These are phyloP conservation scores for Dryomyza anilis DNA, from an alignment of 2,888 invertebrate species.

Conservation along the genomic window DNA sequence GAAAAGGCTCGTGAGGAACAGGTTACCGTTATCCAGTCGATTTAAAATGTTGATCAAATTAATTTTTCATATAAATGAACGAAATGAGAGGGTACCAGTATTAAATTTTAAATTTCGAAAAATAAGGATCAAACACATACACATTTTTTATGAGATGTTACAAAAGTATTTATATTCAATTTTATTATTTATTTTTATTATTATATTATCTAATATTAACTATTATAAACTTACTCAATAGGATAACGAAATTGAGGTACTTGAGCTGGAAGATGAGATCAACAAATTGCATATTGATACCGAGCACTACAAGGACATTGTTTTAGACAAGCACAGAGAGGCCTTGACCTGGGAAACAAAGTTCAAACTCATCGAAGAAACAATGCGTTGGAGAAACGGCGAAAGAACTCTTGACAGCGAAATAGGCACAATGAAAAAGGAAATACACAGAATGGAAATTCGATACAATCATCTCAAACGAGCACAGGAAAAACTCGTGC, in stretches of 20 bases:
- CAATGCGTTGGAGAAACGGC: constrained; percentile 70
- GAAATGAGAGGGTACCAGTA: too few relatives aligned
- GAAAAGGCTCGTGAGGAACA: too few relatives aligned
- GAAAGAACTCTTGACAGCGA: constrained; percentile 73
- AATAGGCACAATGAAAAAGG: constrained; percentile 75
- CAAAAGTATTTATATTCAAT: not conserved
- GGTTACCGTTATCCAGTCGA: too few relatives aligned
- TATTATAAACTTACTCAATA: constrained; percentile 49
- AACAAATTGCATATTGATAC: constrained; percentile 71
- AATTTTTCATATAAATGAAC: too few relatives aligned
- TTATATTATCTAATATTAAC: not conserved
- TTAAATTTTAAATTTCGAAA: too few relatives aligned
- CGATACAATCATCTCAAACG: constrained; percentile 54
- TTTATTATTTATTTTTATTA: not conserved
- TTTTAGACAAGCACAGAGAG: constrained; percentile 71
- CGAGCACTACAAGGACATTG: constrained; percentile 63
- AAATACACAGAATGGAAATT: constrained; percentile 85
- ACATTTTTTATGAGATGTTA: too few relatives aligned
- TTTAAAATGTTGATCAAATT: too few relatives aligned
- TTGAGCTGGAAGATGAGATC: constrained; percentile 73
- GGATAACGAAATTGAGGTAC: constrained; percentile 72
- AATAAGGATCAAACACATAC: too few relatives aligned
- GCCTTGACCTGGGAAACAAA: constrained; percentile 83
- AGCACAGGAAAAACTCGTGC: constrained; percentile 61
- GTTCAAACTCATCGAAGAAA: constrained; percentile 73